A percentile compares a stretch with the other conserved stretches of the same genome.
Conservation (phyloP, 2,888 invertebrate genomes). For the Coenonympha arcania region DNA sequence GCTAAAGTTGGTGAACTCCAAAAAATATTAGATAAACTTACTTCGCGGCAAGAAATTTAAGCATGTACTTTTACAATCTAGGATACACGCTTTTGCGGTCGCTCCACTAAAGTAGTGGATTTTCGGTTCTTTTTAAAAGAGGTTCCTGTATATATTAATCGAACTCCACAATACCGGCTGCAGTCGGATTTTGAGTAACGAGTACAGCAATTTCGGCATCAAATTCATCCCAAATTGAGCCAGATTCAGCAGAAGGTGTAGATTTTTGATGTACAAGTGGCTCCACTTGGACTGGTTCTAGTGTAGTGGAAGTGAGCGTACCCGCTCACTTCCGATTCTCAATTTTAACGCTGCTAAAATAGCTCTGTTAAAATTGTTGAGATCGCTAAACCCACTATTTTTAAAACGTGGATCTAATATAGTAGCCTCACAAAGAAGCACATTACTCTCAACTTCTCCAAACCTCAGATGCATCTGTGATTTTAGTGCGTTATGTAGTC, state of each 20-base stretch:
- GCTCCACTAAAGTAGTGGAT: constrained; percentile 24
- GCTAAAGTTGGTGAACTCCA: too few relatives aligned
- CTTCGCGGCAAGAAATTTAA: too few relatives aligned
- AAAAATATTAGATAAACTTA: too few relatives aligned
- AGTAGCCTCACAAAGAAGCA: constrained; percentile 13
- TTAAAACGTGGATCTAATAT: constrained; percentile 8
- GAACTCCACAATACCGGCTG: constrained; percentile 26
- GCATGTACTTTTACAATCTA: constrained; percentile 15
- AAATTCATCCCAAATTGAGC: constrained; percentile 26
- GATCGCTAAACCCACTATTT: not conserved
- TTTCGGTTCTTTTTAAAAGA: constrained; percentile 13
- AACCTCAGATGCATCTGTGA: too few relatives aligned
- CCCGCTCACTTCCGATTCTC: constrained; percentile 11
- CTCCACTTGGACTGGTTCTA: not conserved
- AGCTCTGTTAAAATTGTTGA: constrained; percentile 19
- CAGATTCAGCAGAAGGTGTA: not conserved
- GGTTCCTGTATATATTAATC: constrained; percentile 27
- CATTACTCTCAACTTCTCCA: too few relatives aligned
- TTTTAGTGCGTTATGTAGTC: not conserved
- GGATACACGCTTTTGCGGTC: constrained; percentile 23
- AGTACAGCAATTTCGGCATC: constrained; percentile 20
- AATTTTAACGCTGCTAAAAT: constrained; percentile 16
- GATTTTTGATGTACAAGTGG: not conserved
- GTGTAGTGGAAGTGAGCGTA: too few relatives aligned
- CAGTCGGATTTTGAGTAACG: constrained; percentile 22